Base-by-base conservation (phyloP, 2,888 invertebrate species). In the Clunio marinus region DNA sequence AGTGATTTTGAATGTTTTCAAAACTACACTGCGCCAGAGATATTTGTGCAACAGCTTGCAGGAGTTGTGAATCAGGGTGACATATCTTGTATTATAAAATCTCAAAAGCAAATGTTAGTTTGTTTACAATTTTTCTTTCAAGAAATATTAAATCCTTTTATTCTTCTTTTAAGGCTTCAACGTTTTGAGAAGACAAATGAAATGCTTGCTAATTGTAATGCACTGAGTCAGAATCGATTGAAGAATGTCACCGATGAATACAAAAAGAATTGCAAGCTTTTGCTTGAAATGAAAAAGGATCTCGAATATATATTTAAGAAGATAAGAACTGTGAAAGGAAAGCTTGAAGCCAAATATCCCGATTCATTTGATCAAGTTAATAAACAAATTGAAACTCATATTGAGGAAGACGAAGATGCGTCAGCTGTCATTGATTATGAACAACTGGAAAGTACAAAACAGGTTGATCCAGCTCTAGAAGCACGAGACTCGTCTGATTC, bases 101-200 rank as follows among this genome's bases (percentile, higher is more conserved):
- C 93, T 2, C 95, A 95, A 77, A 94, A 94, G 77, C 92, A 92
- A 80, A 95, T 95, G 95, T 92, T 83, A 83, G 83, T 27, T 10
- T 45, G 37, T 57, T 20, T 65, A 5, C 17, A 32, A 32, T 4
- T 32, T 32, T 32, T 32, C 5, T 32, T 24, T 41, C n/a, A n/a
- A 0, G 3, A 13, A 22, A 45, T 58, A 2, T 10, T 28, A 22
- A 46, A 17, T n/a, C n/a, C n/a, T n/a, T n/a, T n/a, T n/a, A n/a
- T n/a, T n/a, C n/a, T n/a, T n/a, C n/a, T n/a, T 70, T 80, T 82
- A 1, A 95, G 95, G 93, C 78, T 98, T 25, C 92, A 93, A 74
- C 84, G 97, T 68, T 99, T 97, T 80, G 98, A 98, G 76, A 98
- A 98, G 78, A 98, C 98, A 0, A 99, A 98, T 75, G 98, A 99